These are phyloP conservation scores for Manis crassicaudata DNA, from an alignment of 2,797 vertebrate species.

Conservation along the genomic window DNA sequence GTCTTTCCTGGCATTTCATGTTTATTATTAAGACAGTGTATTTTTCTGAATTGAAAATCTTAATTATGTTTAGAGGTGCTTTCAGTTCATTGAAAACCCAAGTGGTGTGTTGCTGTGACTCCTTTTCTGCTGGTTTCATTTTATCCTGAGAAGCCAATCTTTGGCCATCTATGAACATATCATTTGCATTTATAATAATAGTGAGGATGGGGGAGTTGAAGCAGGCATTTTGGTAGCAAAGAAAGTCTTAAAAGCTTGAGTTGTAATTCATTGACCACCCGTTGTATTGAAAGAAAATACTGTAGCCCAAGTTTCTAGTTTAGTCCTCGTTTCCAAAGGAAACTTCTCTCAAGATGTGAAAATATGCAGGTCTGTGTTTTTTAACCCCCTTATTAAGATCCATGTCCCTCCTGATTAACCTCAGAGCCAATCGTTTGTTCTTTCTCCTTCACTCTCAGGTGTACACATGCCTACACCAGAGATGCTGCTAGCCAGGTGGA, in stretches of 20 bases:
- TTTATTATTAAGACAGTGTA: background rate
- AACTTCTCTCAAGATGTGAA: background rate
- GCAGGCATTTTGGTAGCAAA: background rate
- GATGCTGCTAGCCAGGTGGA: background rate
- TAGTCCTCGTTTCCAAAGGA: background rate
- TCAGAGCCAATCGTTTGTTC: background rate
- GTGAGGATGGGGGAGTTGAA: background rate
- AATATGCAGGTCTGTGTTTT: background rate
- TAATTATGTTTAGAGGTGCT: background rate
- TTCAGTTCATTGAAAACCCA: background rate
- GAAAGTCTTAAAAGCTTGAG: background rate
- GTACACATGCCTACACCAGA: too few relatives aligned
- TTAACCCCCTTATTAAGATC: background rate
- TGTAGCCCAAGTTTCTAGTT: background rate
- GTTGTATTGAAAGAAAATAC: background rate
- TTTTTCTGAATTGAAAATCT: conserved; percentile 21
- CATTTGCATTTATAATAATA: background rate
- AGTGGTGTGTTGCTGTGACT: background rate
- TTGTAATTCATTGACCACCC: background rate
- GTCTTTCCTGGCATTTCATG: background rate
- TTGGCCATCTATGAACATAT: background rate
- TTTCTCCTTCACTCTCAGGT: background rate
- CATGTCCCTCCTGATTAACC: background rate
- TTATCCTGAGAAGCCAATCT: conserved; percentile 20
- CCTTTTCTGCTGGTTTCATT: background rate